Conservation (phyloP, 1,140 invertebrate genomes). For the Neodiprion fabricii region DNA sequence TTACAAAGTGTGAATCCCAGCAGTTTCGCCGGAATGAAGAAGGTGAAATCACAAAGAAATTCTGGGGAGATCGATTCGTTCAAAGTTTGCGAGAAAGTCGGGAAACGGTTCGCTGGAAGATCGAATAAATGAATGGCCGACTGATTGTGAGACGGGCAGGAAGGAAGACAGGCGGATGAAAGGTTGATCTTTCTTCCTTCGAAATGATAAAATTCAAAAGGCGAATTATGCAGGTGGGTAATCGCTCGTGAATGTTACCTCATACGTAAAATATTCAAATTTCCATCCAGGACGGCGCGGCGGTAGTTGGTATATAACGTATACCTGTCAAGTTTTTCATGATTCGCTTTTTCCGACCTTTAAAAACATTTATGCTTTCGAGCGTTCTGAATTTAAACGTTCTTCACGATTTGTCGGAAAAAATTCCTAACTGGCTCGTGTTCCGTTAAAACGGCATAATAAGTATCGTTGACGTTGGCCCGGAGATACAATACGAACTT, state of each 20-base stretch:
- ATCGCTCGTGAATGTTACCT: conserved; percentile 12
- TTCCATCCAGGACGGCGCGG: background rate
- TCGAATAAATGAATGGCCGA: background rate
- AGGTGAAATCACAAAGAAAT: no score
- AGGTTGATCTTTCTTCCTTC: background rate
- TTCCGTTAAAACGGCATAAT: conserved; percentile 1
- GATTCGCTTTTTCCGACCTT: background rate
- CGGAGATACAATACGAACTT: background rate
- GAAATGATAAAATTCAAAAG: background rate
- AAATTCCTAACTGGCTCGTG: background rate
- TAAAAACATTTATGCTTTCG: background rate
- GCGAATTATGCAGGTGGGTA: conserved; percentile 3
- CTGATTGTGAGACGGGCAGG: background rate
- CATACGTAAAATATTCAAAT: conserved; percentile 17
- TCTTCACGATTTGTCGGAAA: background rate
- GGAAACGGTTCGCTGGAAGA: no score
- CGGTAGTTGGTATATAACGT: no score
- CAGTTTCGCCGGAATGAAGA: no score
- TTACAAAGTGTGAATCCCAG: no score
- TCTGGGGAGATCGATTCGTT: no score
- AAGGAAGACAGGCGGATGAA: conserved; percentile 1
- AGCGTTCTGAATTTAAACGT: background rate
- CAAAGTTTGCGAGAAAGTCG: no score
- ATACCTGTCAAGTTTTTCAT: background rate
- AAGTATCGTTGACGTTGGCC: background rate